Evolutionary conservation across 2,797 vertebrate genomes (phyloP).

Genomic region (Dendrocincla tyrannina): DNA sequence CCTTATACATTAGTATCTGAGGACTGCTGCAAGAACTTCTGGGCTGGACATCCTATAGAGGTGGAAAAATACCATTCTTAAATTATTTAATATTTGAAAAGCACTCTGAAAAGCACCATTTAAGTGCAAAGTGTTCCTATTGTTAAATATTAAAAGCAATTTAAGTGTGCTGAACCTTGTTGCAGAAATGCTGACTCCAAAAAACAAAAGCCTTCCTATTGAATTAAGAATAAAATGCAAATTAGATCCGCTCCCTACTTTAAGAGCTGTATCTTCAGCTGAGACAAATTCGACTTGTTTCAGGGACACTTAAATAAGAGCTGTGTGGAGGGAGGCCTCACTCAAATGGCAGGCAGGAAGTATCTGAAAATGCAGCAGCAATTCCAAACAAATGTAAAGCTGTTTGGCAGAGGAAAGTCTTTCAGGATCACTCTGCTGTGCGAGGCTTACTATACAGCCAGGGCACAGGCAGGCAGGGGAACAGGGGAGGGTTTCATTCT

Average conservation of each 20-base stretch:
- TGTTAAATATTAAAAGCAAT: conserved; percentile 64
- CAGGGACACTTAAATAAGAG: background rate
- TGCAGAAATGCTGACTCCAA: conserved; percentile 50
- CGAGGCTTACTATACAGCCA: conserved; percentile 35
- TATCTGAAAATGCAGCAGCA: conserved; percentile 8
- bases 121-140: conserved; percentile 48
- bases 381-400: conserved; percentile 29
- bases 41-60: conserved; percentile 6
- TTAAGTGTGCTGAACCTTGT: conserved; percentile 56
- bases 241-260: background rate
- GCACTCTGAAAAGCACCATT: conserved; percentile 46
- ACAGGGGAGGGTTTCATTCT: conserved; percentile 46
- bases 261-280: background rate
- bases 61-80: conserved; percentile 7
- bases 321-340: background rate
- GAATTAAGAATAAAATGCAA: conserved; percentile 49
- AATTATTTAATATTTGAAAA: conserved; percentile 53
- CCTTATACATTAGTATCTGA: background rate
- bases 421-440: conserved; percentile 28
- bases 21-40: background rate
- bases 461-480: background rate
- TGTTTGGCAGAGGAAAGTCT: background rate
- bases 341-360: conserved; percentile 25
- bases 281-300: background rate
- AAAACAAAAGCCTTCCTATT: conserved; percentile 44